Evolutionary conservation across 2,888 invertebrate species (phyloP).

Genomic region (Heterodera filipjevi): DNA sequence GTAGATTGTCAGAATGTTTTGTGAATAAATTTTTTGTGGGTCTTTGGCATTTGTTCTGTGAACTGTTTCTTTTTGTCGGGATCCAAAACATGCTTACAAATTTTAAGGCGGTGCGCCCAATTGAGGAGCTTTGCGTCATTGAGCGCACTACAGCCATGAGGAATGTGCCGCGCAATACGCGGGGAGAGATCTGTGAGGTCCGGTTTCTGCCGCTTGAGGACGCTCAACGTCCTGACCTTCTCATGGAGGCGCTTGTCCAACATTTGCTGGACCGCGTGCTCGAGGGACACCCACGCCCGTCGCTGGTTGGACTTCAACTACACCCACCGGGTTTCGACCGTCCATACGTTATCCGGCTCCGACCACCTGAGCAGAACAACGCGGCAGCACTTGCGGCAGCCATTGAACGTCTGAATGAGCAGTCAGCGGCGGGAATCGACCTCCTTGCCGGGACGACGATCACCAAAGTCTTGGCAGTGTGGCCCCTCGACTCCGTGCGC

Average conservation of each 20-base stretch:
- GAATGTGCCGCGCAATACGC: conserved; percentile 1
- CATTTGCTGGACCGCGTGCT: neutral
- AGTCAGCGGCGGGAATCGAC: conserved; percentile 6
- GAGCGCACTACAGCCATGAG: neutral
- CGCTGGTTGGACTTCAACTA: neutral
- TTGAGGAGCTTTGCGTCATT: neutral
- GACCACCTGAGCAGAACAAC: conserved; percentile 13
- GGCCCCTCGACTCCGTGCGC: neutral
- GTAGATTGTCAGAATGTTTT: too few relatives aligned
- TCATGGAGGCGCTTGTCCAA: neutral
- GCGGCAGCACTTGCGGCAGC: conserved; percentile 9
- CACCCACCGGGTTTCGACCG: neutral
- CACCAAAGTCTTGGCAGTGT: conserved; percentile 19
- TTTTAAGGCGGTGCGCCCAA: too few relatives aligned
- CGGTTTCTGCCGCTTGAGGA: conserved; percentile 6
- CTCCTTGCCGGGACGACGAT: conserved; percentile 3
- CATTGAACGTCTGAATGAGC: conserved; percentile 9
- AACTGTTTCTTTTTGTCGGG: too few relatives aligned
- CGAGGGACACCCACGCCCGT: neutral
- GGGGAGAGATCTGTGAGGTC: neutral
- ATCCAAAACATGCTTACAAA: too few relatives aligned
- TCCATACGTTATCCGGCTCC: neutral
- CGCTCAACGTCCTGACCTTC: neutral
- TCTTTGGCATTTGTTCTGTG: too few relatives aligned
- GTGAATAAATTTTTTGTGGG: too few relatives aligned